Percentiles rank a stretch among this genome's conserved stretches.
These are phyloP conservation scores for Alectoris magna DNA, from an alignment of 2,797 vertebrate species.

Conservation along the genomic window DNA sequence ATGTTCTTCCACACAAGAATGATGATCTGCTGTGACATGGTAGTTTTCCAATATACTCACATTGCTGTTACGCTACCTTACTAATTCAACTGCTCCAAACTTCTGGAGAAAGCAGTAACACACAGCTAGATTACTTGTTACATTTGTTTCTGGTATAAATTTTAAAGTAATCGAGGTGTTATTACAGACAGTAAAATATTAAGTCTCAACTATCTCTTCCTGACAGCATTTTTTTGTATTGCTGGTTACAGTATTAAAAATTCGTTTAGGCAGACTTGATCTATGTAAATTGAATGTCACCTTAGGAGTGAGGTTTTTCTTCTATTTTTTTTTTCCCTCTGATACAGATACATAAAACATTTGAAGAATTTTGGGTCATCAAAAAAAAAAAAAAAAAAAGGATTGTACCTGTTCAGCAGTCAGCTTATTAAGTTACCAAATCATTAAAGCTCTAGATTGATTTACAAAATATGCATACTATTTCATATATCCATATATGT, in stretches of 20 bases:
- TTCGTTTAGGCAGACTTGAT: neutral
- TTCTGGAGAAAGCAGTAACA: neutral
- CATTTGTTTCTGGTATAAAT: neutral
- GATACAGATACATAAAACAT: neutral
- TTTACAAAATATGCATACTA: neutral
- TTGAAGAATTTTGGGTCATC: neutral
- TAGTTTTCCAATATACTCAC: neutral
- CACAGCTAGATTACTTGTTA: neutral
- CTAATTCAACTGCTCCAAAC: neutral
- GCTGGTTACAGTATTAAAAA: neutral
- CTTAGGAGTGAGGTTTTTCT: neutral
- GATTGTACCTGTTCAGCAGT: neutral
- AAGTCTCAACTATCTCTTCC: neutral
- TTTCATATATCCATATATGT: neutral
- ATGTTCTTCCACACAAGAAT: neutral
- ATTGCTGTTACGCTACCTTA: neutral
- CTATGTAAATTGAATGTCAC: neutral
- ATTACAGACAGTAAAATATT: neutral
- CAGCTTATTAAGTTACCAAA: neutral
- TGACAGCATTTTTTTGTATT: neutral
- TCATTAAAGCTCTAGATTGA: neutral
- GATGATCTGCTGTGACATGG: neutral
- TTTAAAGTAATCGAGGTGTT: neutral
- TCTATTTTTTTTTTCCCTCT: neutral
- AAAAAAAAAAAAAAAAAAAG: neutral